phyloP scores from a whole-genome alignment of 2,797 vertebrate species.

The Botia kubotai region DNA sequence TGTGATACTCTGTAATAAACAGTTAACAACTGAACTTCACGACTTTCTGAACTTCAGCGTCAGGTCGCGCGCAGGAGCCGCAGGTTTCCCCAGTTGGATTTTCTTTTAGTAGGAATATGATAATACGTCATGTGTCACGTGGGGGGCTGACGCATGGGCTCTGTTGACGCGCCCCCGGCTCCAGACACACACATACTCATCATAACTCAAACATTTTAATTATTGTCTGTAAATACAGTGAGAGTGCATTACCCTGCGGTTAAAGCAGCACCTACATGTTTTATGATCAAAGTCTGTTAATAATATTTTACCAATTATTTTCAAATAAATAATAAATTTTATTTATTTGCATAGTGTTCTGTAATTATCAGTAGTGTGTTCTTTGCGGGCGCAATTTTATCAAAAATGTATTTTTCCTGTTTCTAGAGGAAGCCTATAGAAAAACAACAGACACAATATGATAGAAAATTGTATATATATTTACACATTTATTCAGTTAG shows the following conservation, averaged over 20 bases:
- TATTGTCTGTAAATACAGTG: not conserved
- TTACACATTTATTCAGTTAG: no score
- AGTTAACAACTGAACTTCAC: slow-evolving; percentile 52
- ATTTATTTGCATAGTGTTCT: no score
- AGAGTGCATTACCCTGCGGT: not conserved
- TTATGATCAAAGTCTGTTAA: not conserved
- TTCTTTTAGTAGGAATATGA: slow-evolving; percentile 64
- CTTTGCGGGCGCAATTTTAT: no score
- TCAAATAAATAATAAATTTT: no score
- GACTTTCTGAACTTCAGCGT: slow-evolving; percentile 73
- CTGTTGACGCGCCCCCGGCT: not conserved
- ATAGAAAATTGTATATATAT: no score
- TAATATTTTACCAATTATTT: no score
- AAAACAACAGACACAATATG: no score
- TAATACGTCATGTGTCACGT: slow-evolving; percentile 77
- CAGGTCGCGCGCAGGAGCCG: slow-evolving; percentile 66
- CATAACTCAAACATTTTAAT: not conserved
- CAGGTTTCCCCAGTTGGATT: slow-evolving; percentile 66
- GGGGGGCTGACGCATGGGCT: slow-evolving; percentile 54
- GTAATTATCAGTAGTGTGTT: no score
- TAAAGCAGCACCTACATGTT: not conserved
- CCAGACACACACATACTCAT: not conserved
- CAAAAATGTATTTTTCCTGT: no score
- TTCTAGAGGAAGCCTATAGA: no score
- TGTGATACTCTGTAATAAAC: not conserved